Evolutionary conservation across 2,888 invertebrate genomes (phyloP).

Genomic region (Drosophila rellima): DNA sequence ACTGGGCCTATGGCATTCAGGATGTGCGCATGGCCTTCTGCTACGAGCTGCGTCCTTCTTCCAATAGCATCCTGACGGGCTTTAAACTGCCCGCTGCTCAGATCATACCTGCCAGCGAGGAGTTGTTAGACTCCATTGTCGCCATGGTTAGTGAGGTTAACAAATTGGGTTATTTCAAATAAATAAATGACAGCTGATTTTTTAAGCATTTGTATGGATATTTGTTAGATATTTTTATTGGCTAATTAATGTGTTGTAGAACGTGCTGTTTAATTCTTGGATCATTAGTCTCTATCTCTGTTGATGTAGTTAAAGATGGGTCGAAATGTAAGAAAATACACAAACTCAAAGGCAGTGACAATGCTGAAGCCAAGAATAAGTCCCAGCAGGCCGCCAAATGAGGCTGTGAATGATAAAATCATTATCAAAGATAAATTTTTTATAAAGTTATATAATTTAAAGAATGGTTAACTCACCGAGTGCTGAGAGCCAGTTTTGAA

Average conservation of each 20-base stretch:
- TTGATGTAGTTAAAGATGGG: slow-evolving; percentile 86
- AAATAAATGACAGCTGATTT: background rate
- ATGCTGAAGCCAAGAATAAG: slow-evolving; percentile 90
- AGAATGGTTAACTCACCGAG: slow-evolving; percentile 86
- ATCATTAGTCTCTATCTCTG: slow-evolving; percentile 41
- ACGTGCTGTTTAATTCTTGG: background rate
- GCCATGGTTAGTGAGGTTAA: slow-evolving; percentile 86
- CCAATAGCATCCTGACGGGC: slow-evolving; percentile 87
- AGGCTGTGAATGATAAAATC: slow-evolving; percentile 86
- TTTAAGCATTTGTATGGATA: background rate
- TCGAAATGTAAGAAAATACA: slow-evolving; percentile 88
- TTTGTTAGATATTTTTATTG: background rate
- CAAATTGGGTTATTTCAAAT: slow-evolving; percentile 43
- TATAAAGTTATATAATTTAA: background rate
- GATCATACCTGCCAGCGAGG: slow-evolving; percentile 89
- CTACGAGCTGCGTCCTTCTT: slow-evolving; percentile 87
- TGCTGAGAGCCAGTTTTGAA: slow-evolving; percentile 90
- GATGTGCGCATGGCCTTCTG: slow-evolving; percentile 75
- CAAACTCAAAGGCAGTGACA: slow-evolving; percentile 89
- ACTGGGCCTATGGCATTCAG: slow-evolving; percentile 91
- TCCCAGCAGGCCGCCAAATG: slow-evolving; percentile 90
- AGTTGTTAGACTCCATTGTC: slow-evolving; percentile 87
- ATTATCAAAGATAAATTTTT: background rate
- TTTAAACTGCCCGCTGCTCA: slow-evolving; percentile 89
- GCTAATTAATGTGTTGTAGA: background rate